Conservation (phyloP, 1,140 invertebrate genomes). For the Reticulitermes speratus region DNA sequence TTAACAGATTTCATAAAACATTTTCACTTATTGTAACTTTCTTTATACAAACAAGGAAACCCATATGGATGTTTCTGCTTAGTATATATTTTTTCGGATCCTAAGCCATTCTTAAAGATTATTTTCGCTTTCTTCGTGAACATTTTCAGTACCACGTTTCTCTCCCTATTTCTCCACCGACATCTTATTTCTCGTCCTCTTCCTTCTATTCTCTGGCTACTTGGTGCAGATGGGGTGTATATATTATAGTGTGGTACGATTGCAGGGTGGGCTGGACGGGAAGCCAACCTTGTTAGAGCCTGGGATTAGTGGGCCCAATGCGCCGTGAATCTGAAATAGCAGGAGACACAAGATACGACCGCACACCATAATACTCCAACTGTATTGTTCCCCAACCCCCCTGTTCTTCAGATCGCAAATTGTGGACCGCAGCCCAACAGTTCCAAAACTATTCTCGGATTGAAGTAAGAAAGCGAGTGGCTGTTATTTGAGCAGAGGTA, state of each 20-base stretch:
- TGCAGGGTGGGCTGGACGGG: neutral
- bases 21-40: no score
- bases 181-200: neutral
- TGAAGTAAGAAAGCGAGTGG: no score
- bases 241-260: constrained; percentile 8
- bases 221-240: constrained; percentile 16
- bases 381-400: neutral
- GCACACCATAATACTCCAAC: neutral
- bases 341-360: constrained; percentile 1
- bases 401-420: neutral
- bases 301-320: constrained; percentile 23
- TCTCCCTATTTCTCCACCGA: neutral
- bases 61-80: neutral
- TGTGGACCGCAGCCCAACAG: neutral
- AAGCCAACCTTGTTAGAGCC: constrained; percentile 25
- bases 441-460: no score
- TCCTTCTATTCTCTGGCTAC: neutral
- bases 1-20: no score
- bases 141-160: neutral
- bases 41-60: neutral
- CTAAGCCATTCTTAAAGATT: neutral
- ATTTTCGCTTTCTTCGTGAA: neutral
- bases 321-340: constrained; percentile 25
- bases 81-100: neutral
- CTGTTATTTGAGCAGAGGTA: no score